phyloP scores from a whole-genome alignment of 2,888 invertebrate genomes.

The Dasypolia templi region DNA sequence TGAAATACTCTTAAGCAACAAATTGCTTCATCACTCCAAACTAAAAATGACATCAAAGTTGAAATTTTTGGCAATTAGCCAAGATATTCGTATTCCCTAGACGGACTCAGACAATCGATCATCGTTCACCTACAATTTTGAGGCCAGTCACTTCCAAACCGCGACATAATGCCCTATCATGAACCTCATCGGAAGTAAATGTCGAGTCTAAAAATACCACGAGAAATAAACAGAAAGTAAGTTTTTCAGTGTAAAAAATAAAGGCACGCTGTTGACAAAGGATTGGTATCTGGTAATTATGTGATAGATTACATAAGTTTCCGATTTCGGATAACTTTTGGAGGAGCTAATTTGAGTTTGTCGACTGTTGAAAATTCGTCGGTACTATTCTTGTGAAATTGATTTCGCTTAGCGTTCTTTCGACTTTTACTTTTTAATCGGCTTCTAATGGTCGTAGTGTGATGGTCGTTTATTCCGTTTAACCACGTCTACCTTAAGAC shows the following conservation, averaged over 20 bases:
- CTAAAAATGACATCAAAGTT: conserved; percentile 12
- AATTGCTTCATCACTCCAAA: conserved; percentile 8
- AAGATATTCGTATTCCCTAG: conserved; percentile 24
- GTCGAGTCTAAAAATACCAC: conserved; percentile 54
- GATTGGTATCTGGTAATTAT: conserved; percentile 45
- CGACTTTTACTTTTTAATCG: too few species aligned
- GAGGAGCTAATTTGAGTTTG: conserved; percentile 31
- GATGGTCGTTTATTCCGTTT: too few species aligned
- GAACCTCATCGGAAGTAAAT: conserved; percentile 61
- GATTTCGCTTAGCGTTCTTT: too few species aligned
- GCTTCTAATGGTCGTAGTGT: too few species aligned
- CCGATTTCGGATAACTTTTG: conserved; percentile 23
- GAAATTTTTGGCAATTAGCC: conserved; percentile 47
- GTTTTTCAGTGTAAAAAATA: conserved; percentile 44
- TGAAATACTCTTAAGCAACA: not conserved
- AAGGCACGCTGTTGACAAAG: conserved; percentile 36
- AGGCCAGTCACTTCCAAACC: conserved; percentile 56
- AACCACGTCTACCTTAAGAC: too few species aligned
- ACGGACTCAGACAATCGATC: conserved; percentile 49
- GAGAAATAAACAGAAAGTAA: conserved; percentile 50
- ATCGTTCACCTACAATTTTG: conserved; percentile 55
- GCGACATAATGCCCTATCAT: conserved; percentile 57
- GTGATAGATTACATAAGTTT: conserved; percentile 41
- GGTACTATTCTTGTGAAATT: not conserved
- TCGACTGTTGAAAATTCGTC: conserved; percentile 1